Percentiles rank a stretch among this genome's conserved stretches.
These are phyloP conservation scores for Rhagoletis pomonella DNA, from an alignment of 1,140 invertebrate species.

Conservation along the genomic window DNA sequence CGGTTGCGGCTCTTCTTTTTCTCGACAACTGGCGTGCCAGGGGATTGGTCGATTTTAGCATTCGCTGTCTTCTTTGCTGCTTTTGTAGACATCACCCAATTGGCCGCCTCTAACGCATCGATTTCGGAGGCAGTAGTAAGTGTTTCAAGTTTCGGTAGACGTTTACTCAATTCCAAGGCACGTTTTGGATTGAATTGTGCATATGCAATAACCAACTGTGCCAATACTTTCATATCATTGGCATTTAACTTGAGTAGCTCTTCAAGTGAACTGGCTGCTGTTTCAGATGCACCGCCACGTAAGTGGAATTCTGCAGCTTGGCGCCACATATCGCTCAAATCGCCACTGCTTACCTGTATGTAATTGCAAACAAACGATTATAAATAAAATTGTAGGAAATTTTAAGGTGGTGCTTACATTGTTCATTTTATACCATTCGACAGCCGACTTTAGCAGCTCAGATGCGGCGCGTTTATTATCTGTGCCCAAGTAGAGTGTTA, in stretches of 20 bases:
- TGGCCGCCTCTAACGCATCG: conserved; percentile 89
- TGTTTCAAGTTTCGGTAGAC: conserved; percentile 83
- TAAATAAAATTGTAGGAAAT: background rate
- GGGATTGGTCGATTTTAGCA: conserved; percentile 77
- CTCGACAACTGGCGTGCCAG: conserved; percentile 79
- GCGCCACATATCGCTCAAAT: conserved; percentile 80
- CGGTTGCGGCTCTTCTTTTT: conserved; percentile 83
- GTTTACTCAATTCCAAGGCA: conserved; percentile 82
- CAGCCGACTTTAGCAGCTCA: conserved; percentile 85
- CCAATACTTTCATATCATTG: conserved; percentile 85
- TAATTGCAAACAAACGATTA: too few relatives aligned
- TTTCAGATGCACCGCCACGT: conserved; percentile 83
- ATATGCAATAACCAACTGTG: conserved; percentile 92
- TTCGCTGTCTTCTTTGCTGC: conserved; percentile 84
- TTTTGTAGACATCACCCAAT: conserved; percentile 91
- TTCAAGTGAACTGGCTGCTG: conserved; percentile 89
- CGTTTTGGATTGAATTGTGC: conserved; percentile 84
- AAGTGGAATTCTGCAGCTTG: conserved; percentile 90
- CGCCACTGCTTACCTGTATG: conserved; percentile 61
- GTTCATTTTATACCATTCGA: conserved; percentile 90
- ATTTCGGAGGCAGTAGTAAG: conserved; percentile 84
- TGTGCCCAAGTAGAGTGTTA: conserved; percentile 87
- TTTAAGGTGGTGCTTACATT: conserved; percentile 77
- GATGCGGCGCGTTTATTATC: conserved; percentile 86
- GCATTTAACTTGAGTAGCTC: conserved; percentile 87